Percentiles rank a stretch among this genome's conserved stretches.
Conservation (phyloP, 2,888 invertebrate species). For the Nemotelus nigrinus region DNA sequence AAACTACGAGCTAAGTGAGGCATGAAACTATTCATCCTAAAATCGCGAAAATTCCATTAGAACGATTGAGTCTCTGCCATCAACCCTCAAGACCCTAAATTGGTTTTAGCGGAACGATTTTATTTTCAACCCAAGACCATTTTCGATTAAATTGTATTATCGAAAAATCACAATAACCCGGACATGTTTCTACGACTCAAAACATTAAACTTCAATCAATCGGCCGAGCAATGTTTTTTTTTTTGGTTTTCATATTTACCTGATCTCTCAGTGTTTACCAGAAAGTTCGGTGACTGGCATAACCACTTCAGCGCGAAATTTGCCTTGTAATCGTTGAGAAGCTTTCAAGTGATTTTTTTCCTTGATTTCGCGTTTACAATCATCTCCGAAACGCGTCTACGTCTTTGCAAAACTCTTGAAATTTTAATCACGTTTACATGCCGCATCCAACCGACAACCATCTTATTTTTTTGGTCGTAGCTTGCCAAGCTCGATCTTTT, state of each 20-base stretch:
- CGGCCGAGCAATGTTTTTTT: no score
- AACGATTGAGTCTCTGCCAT: no score
- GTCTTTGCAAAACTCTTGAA: neutral
- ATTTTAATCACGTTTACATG: constrained; percentile 25
- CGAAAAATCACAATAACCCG: no score
- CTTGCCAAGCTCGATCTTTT: neutral
- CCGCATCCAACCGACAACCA: neutral
- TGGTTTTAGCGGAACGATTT: no score
- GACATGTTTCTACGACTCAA: no score
- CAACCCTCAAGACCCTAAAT: no score
- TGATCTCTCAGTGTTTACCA: neutral
- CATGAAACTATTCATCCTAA: no score
- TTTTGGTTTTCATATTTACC: neutral
- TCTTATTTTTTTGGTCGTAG: neutral
- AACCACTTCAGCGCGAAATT: neutral
- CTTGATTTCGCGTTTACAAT: neutral
- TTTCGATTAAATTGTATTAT: no score
- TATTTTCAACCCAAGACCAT: no score
- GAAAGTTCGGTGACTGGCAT: constrained; percentile 4
- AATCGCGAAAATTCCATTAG: no score
- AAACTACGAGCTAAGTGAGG: no score
- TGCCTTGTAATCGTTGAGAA: constrained; percentile 25
- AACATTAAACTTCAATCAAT: no score
- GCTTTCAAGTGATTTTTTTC: neutral
- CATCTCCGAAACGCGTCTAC: neutral